Conservation (phyloP, 2,797 vertebrate species). For the Chromis chromis region DNA sequence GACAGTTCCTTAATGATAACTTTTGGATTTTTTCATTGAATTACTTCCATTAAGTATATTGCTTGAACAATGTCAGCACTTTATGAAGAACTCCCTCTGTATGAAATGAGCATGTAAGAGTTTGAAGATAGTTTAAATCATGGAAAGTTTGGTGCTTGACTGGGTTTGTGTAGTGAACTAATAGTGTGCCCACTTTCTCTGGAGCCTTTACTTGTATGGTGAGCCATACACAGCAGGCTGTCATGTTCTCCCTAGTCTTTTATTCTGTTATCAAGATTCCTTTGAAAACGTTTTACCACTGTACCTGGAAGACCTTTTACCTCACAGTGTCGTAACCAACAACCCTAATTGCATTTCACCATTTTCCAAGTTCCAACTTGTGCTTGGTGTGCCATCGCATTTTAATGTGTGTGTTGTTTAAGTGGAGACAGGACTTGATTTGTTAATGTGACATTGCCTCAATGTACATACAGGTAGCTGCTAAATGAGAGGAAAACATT, state of each 20-base stretch:
- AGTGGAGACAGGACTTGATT: conserved; percentile 1
- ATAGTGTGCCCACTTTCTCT: neutral
- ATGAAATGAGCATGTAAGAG: conserved; percentile 1
- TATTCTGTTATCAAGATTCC: conserved; percentile 23
- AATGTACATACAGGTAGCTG: conserved; percentile 10
- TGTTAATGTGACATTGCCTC: conserved; percentile 4
- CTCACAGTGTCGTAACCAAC: conserved; percentile 12
- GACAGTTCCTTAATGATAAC: neutral
- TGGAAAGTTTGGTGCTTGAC: no score
- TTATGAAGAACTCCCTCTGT: conserved; percentile 2
- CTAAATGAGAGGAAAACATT: conserved; percentile 23
- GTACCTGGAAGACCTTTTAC: conserved; percentile 31
- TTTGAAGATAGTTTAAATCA: neutral
- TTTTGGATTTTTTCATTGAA: neutral
- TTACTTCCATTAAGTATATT: neutral
- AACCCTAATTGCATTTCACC: conserved; percentile 21
- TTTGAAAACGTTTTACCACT: conserved; percentile 10
- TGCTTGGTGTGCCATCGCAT: conserved; percentile 18
- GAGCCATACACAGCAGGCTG: conserved; percentile 12
- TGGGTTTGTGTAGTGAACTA: no score
- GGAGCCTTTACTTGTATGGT: conserved; percentile 9
- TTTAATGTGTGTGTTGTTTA: conserved; percentile 19
- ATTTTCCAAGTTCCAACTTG: neutral
- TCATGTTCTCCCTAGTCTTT: conserved; percentile 19
- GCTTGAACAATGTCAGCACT: neutral